These are phyloP conservation scores for Prietella phreatophila DNA, from an alignment of 2,113 vertebrate genomes.

Conservation along the genomic window DNA sequence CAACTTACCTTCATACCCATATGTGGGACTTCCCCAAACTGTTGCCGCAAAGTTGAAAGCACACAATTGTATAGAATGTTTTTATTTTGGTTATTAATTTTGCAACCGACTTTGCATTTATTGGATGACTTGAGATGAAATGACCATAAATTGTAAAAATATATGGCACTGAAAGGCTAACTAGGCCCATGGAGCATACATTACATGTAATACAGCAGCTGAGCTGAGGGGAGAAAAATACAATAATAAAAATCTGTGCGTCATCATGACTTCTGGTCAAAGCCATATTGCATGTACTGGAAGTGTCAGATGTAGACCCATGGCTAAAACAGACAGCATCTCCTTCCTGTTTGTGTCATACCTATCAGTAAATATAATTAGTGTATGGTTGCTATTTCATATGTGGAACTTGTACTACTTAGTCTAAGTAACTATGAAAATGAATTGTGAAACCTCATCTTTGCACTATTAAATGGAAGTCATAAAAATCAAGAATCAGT, in stretches of 20 bases:
- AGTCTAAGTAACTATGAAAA: background rate
- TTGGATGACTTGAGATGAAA: too few relatives aligned
- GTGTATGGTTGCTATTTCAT: background rate
- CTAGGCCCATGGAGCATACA: background rate
- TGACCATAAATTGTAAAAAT: too few relatives aligned
- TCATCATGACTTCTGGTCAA: background rate
- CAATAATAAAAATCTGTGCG: background rate
- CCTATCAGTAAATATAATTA: background rate
- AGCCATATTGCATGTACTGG: too few relatives aligned
- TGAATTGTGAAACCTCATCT: background rate
- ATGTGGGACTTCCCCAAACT: background rate
- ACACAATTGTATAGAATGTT: background rate
- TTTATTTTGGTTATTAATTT: background rate
- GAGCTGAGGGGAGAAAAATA: background rate
- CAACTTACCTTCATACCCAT: background rate
- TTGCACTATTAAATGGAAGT: background rate
- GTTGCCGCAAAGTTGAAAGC: background rate
- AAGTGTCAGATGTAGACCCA: background rate
- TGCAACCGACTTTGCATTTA: too few relatives aligned
- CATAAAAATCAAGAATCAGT: background rate
- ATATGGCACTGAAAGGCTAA: background rate
- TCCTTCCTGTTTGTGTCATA: background rate
- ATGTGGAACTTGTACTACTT: background rate
- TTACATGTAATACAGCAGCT: background rate
- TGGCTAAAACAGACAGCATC: background rate